phyloP scores from a whole-genome alignment of 2,797 vertebrate species.

The Simalia tracyae region DNA sequence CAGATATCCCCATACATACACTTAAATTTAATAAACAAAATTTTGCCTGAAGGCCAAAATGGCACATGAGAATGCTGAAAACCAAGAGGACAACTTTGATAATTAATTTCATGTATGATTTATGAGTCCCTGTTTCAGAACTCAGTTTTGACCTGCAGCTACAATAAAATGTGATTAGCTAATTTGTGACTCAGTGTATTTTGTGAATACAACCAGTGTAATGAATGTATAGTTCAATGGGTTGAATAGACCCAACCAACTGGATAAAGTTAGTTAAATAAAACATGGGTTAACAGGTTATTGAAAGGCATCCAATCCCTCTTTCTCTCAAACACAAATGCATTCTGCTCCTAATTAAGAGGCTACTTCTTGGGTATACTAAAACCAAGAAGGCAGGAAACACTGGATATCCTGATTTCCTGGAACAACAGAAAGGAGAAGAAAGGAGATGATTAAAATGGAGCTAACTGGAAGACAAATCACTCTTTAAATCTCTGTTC shows the following conservation, averaged over 20 bases:
- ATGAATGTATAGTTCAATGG: neutral
- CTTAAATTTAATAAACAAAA: neutral
- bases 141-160: neutral
- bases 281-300: neutral
- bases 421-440: neutral
- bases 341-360: neutral
- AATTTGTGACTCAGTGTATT: neutral
- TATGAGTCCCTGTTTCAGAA: neutral
- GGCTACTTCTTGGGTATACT: neutral
- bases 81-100: neutral
- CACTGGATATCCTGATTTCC: neutral
- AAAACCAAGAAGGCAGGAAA: neutral
- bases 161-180: neutral
- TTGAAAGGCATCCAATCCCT: neutral
- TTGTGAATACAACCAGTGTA: neutral
- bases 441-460: neutral
- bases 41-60: neutral
- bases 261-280: neutral
- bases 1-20: no score
- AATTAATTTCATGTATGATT: neutral
- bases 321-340: neutral
- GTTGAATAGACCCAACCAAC: neutral
- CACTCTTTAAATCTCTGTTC: neutral
- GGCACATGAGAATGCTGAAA: neutral
- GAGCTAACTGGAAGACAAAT: neutral